Conservation (phyloP, 2,797 vertebrate genomes). For the Pseudotriccus pelzelni region DNA sequence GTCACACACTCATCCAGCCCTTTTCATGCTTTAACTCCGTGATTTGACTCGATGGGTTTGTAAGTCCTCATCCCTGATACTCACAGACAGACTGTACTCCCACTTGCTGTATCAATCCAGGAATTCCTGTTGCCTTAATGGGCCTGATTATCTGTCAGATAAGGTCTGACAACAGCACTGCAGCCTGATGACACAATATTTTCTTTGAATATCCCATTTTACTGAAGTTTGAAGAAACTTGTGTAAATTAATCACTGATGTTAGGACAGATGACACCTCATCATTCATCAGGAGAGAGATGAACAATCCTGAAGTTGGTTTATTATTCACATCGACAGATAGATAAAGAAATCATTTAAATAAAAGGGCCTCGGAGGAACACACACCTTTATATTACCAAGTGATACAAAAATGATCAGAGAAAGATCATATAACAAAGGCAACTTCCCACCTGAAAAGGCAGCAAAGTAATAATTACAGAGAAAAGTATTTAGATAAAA, state of each 20-base stretch:
- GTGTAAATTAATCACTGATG: background rate
- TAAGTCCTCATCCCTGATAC: background rate
- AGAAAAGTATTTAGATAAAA: constrained; percentile 12
- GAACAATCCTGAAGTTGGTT: background rate
- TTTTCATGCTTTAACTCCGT: background rate
- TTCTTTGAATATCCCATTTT: background rate
- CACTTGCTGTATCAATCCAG: background rate
- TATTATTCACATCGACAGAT: background rate
- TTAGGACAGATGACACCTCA: background rate
- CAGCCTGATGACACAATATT: background rate
- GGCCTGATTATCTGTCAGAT: background rate
- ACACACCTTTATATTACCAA: background rate
- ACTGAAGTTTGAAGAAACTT: constrained; percentile 1
- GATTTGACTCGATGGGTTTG: background rate
- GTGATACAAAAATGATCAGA: background rate
- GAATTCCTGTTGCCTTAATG: background rate
- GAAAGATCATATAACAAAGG: background rate
- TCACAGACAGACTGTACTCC: background rate
- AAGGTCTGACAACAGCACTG: background rate
- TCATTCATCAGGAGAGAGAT: background rate
- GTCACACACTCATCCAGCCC: background rate
- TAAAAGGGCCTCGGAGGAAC: background rate
- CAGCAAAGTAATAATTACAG: background rate
- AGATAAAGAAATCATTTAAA: background rate
- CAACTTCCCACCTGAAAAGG: background rate